Percentiles rank a stretch among this genome's conserved stretches.
These are phyloP conservation scores for Scrobipalpa atriplicella DNA, from an alignment of 2,888 invertebrate genomes.

Conservation along the genomic window DNA sequence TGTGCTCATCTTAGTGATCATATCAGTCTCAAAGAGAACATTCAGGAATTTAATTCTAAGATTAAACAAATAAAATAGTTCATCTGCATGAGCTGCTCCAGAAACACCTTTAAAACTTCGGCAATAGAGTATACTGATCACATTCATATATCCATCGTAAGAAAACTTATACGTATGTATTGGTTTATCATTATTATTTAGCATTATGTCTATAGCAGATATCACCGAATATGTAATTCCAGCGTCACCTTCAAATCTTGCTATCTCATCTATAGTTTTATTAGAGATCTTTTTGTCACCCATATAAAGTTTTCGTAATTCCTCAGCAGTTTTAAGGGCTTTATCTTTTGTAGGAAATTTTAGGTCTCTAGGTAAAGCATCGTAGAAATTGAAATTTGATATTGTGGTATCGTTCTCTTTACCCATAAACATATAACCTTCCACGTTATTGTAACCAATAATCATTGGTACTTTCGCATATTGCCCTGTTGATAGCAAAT, in stretches of 20 bases:
- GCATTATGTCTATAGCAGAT: constrained; percentile 55
- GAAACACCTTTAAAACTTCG: constrained; percentile 53
- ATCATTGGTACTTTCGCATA: constrained; percentile 66
- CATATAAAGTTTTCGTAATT: constrained; percentile 68
- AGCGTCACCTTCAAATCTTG: constrained; percentile 65
- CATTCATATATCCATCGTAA: constrained; percentile 68
- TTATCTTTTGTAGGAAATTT: constrained; percentile 51
- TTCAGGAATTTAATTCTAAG: constrained; percentile 46
- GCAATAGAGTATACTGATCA: constrained; percentile 33
- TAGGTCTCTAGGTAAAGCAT: constrained; percentile 65
- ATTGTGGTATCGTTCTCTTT: constrained; percentile 71
- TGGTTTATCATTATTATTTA: constrained; percentile 49
- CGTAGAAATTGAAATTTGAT: constrained; percentile 53
- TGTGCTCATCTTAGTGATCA: constrained; percentile 58
- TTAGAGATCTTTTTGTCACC: constrained; percentile 61
- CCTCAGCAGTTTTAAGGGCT: constrained; percentile 47
- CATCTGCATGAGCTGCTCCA: constrained; percentile 74
- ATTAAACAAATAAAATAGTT: constrained; percentile 73
- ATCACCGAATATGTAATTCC: constrained; percentile 63
- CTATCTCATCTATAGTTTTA: constrained; percentile 59
- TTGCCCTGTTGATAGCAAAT: constrained; percentile 53
- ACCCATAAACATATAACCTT: constrained; percentile 69
- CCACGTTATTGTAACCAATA: constrained; percentile 67
- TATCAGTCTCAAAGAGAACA: constrained; percentile 50
- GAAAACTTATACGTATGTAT: constrained; percentile 63